Conservation (phyloP, 92 coral and sea anemone genomes). For the Bergia puertoricense region DNA sequence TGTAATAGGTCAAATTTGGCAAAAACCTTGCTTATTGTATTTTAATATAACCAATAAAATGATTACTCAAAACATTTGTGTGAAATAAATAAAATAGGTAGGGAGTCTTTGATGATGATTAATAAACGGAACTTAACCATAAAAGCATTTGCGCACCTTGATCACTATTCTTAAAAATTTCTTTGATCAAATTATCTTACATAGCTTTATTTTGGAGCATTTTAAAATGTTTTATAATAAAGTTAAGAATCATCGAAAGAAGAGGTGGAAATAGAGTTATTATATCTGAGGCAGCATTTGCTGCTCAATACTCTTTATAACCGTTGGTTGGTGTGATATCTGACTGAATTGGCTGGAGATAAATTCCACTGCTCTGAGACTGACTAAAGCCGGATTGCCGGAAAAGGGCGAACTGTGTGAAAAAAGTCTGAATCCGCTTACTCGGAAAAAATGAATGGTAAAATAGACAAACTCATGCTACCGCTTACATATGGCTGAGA, state of each 20-base stretch:
- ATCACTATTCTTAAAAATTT: background rate
- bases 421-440: no score
- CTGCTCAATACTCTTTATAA: no score
- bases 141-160: background rate
- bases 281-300: background rate
- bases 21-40: conserved; percentile 23
- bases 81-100: background rate
- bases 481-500: no score
- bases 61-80: conserved; percentile 1
- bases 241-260: background rate
- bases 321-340: background rate
- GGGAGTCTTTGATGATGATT: background rate
- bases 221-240: background rate
- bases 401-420: no score
- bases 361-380: no score
- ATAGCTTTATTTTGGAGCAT: background rate
- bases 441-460: no score
- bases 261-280: background rate
- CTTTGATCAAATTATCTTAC: conserved; percentile 5
- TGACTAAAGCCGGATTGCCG: no score
- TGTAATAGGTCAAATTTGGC: conserved; percentile 36
- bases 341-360: no score
- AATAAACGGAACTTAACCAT: conserved; percentile 18
- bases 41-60: conserved; percentile 27
- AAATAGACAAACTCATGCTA: no score